Conservation (phyloP, 2,113 vertebrate species). For the Rhinogobius similis region DNA sequence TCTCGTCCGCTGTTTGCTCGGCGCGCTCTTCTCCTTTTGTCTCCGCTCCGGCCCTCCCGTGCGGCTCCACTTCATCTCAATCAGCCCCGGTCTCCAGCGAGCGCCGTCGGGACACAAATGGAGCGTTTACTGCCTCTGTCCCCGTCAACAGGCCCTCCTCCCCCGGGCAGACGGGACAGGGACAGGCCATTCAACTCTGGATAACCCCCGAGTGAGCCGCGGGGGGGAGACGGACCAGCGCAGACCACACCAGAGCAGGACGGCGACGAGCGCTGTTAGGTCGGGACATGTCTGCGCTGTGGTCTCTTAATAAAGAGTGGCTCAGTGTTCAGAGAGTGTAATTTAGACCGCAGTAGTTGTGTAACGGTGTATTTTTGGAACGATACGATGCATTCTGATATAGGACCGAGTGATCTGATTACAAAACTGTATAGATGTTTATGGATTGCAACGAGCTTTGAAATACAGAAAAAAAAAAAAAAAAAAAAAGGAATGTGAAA, state of each 20-base stretch:
- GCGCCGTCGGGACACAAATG: background rate
- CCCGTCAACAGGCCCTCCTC: background rate
- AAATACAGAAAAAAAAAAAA: no score
- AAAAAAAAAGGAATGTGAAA: no score
- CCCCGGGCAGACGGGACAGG: slow-evolving; percentile 33
- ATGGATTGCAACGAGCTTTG: no score
- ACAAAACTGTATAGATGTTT: no score
- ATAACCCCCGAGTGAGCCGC: slow-evolving; percentile 40
- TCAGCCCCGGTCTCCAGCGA: no score
- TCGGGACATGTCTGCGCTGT: background rate
- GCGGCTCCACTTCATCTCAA: slow-evolving; percentile 17
- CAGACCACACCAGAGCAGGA: background rate
- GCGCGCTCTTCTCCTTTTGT: background rate
- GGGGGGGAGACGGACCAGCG: background rate
- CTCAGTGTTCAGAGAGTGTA: no score
- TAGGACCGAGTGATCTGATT: no score
- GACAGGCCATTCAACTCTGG: slow-evolving; percentile 52
- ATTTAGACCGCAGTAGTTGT: no score
- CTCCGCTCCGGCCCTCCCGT: slow-evolving; percentile 7
- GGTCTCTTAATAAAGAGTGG: no score
- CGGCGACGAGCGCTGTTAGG: background rate
- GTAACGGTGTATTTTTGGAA: no score
- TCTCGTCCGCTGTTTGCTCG: background rate
- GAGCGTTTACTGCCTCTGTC: background rate
- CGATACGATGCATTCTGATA: no score